Conservation (phyloP, 2,113 vertebrate species). For the Neofelis nebulosa region DNA sequence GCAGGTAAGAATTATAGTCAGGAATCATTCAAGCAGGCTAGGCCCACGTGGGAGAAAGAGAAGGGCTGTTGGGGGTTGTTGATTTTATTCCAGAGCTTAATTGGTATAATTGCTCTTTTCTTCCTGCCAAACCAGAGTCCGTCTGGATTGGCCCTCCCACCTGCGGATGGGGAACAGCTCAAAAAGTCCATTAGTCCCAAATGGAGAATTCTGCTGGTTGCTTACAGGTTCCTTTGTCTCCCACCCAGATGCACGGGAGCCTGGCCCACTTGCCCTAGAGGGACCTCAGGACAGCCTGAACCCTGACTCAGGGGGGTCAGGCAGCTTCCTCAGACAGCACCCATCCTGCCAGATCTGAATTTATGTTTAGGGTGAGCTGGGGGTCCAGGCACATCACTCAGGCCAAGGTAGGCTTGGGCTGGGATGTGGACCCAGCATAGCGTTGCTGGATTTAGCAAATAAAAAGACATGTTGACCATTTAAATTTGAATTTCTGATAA, state of each 20-base stretch:
- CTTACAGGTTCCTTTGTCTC: neutral
- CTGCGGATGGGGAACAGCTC: slow-evolving; percentile 49
- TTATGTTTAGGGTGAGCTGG: too few species aligned
- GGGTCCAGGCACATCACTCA: neutral
- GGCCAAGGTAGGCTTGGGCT: neutral
- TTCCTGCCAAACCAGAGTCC: slow-evolving; percentile 81
- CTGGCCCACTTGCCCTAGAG: neutral
- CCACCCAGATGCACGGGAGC: neutral
- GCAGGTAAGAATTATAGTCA: slow-evolving; percentile 87
- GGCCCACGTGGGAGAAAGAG: slow-evolving; percentile 83
- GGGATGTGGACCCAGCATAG: neutral
- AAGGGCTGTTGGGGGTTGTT: slow-evolving; percentile 77
- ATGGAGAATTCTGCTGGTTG: neutral
- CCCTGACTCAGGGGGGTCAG: neutral
- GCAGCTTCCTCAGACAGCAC: neutral
- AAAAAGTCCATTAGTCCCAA: neutral
- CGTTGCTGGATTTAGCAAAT: neutral
- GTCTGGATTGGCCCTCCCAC: slow-evolving; percentile 73
- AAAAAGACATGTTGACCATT: neutral
- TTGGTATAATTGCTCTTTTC: slow-evolving; percentile 84
- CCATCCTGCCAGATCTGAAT: neutral
- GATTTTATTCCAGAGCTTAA: slow-evolving; percentile 81
- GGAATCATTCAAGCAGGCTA: slow-evolving; percentile 79
- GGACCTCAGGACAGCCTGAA: neutral
- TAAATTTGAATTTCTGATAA: neutral